Conservation (phyloP, 23 tunicate genomes). For the Halocynthia roretzi region DNA sequence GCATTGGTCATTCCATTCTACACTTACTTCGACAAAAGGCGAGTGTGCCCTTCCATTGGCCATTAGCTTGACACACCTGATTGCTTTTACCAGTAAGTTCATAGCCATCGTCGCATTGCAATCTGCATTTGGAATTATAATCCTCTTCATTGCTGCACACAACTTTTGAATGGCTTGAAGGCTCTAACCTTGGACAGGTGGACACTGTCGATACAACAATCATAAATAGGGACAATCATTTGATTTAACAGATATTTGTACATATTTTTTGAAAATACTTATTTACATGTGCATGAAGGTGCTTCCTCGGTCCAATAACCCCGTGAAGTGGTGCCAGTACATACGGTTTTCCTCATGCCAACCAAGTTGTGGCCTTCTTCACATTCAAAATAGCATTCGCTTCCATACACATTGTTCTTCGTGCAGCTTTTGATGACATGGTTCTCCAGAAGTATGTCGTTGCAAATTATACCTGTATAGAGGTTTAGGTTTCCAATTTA, state of each 20-base stretch:
- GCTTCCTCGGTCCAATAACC: conserved; percentile 45
- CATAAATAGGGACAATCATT: not conserved
- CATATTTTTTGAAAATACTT: not conserved
- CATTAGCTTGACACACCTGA: conserved; percentile 45
- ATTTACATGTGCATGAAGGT: conserved; percentile 13
- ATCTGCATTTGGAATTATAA: conserved; percentile 53
- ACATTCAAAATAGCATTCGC: conserved; percentile 67
- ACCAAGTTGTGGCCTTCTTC: conserved; percentile 48
- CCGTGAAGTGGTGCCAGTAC: conserved; percentile 48
- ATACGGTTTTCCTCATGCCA: conserved; percentile 31
- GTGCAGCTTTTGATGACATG: conserved; percentile 66
- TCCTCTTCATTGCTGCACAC: conserved; percentile 37
- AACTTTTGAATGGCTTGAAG: conserved; percentile 13
- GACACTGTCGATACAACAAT: not conserved
- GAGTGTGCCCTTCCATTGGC: conserved; percentile 47
- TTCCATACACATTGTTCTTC: conserved; percentile 44
- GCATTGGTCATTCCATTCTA: not conserved
- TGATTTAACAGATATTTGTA: not conserved
- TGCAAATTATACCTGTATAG: conserved; percentile 62
- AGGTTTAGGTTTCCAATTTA: not conserved
- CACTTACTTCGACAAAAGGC: conserved; percentile 74
- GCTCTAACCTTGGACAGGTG: conserved; percentile 18
- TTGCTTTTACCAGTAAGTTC: conserved; percentile 33
- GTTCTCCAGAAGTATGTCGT: conserved; percentile 17
- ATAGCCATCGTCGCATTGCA: conserved; percentile 55